Conservation (phyloP, 2,113 vertebrate species). For the Mystacornis crossleyi region DNA sequence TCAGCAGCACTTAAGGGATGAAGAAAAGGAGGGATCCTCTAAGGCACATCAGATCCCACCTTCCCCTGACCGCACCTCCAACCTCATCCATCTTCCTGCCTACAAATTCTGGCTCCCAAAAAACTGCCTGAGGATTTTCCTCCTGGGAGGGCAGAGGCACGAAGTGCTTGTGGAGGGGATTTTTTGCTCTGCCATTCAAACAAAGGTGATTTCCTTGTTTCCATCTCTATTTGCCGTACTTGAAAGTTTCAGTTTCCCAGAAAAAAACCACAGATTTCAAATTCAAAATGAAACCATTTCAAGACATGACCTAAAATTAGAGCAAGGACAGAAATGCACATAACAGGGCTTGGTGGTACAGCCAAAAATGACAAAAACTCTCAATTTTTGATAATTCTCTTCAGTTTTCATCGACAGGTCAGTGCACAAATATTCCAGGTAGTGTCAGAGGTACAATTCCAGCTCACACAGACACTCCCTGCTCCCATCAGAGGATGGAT, state of each 20-base stretch:
- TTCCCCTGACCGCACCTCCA: not conserved
- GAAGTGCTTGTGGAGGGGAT: not conserved
- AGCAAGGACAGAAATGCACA: not conserved
- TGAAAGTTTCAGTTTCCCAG: not conserved
- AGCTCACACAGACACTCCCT: not conserved
- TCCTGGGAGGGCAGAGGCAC: not conserved
- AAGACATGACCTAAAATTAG: not conserved
- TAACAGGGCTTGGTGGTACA: not conserved
- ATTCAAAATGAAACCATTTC: not conserved
- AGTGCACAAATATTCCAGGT: conserved; percentile 1
- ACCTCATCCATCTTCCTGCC: not conserved
- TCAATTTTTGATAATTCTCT: not conserved
- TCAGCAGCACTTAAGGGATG: not conserved
- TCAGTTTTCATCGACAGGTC: not conserved
- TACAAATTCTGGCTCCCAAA: not conserved
- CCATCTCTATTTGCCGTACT: not conserved
- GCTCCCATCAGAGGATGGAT: not conserved
- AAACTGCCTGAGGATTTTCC: not conserved
- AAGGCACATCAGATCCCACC: not conserved
- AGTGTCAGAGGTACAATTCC: not conserved
- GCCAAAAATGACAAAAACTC: not conserved
- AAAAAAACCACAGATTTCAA: not conserved
- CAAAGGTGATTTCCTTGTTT: not conserved
- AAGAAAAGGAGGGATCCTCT: not conserved
- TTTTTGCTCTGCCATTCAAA: not conserved